Evolutionary conservation across 2,888 invertebrate species (phyloP), one percentile per base, ranked within the genome.

Genomic region (Embidobia sp.): DNA sequence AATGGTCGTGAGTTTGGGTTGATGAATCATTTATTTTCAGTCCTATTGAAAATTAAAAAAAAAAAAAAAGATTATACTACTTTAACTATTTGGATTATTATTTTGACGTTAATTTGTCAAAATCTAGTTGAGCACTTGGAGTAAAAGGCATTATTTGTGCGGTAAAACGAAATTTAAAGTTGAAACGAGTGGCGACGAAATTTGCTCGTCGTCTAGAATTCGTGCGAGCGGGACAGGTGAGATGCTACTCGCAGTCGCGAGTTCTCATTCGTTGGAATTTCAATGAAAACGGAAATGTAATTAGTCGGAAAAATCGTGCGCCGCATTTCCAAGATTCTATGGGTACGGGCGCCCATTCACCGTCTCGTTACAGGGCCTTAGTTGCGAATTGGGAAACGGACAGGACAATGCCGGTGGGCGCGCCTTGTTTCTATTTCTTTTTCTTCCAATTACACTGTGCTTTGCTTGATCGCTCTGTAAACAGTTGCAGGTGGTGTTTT

Each of bases 371-470:
- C 59, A 51, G 59, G 59, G 37, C 44, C 59, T 66, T 57, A 64
- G 48, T 48, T 49, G 66, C 37, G 73, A 80, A 79, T 78, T 78
- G 79, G 79, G 78, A 78, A 80, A 78, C 37, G 42, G 57, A 57
- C 77, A 82, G 81, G 81, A 86, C 86, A 86, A 86, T 86, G 80
- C 77, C 75, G 40, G 63, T 81, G 82, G 86, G 84, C 85, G 83
- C 85, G 84, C 86, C 86, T 83, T 84, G 79, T 82, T 82, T 64
- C 81, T 80, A 79, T 81, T 83, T 80, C 81, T 66, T 79, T 80
- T 77, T 73, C 46, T 46, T 53, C 13, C 49, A 37, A 35, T 48
- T 63, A 63, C 53, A 42, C n/a, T 22, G 61, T 63, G 18, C 55
- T 55, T 42, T 51, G 29, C 61, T 61, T 61, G 46, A 55, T 49